Percentiles rank a stretch among this genome's conserved stretches.
phyloP scores from a whole-genome alignment of 2,113 vertebrate species.

The Phyllopteryx taeniolatus region DNA sequence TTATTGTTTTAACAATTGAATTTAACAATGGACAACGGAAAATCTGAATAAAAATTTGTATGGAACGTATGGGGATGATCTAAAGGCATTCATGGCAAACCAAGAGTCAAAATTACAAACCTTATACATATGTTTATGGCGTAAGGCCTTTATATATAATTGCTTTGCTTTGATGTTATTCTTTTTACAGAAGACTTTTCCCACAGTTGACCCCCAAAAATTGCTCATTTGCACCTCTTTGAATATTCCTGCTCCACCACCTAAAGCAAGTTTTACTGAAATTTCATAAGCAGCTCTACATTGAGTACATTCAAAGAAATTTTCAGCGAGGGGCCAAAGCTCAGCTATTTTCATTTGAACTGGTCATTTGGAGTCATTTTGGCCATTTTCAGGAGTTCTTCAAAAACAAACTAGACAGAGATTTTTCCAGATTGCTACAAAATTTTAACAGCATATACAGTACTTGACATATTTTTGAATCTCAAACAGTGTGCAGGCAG shows the following conservation, averaged over 20 bases:
- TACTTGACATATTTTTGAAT: not conserved
- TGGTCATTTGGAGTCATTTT: no score
- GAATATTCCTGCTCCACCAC: not conserved
- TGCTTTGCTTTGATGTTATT: not conserved
- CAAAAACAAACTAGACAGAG: no score
- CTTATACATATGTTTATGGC: no score
- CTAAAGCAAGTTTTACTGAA: not conserved
- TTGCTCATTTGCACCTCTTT: not conserved
- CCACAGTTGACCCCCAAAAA: not conserved
- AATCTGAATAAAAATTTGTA: no score
- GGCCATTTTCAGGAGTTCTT: no score
- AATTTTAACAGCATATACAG: not conserved
- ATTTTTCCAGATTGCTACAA: not conserved
- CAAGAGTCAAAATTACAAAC: no score
- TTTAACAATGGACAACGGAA: no score
- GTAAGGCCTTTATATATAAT: no score
- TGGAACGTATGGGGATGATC: no score
- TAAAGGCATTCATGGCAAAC: no score
- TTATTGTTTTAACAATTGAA: no score
- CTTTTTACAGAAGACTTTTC: not conserved
- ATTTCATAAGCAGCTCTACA: not conserved
- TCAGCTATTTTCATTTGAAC: not conserved
- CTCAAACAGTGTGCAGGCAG: not conserved
- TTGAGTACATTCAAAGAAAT: not conserved
- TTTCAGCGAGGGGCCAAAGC: not conserved